Percentiles rank a stretch among this genome's conserved stretches.
phyloP scores from a whole-genome alignment of 2,113 vertebrate species.

The Sorex fumeus region DNA sequence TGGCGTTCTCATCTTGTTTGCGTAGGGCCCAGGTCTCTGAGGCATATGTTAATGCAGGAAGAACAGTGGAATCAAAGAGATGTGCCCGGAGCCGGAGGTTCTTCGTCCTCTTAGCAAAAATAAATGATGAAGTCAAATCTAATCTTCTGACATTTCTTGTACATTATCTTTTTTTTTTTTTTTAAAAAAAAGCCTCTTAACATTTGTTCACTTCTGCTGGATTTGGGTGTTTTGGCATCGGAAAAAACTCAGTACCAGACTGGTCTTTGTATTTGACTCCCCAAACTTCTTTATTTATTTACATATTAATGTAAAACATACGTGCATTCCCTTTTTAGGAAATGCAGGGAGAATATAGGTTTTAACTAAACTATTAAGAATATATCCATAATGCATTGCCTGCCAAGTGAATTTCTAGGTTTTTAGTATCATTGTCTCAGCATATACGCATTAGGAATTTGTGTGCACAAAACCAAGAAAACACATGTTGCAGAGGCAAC shows the following conservation, averaged over 20 bases:
- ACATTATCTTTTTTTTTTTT: not conserved
- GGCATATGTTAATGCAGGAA: no score
- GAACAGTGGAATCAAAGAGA: no score
- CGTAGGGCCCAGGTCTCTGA: no score
- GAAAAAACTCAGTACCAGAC: no score
- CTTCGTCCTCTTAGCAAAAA: no score
- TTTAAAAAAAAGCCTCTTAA: not conserved
- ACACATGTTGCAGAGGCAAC: fast-evolving
- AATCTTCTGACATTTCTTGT: not conserved
- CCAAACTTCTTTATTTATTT: no score
- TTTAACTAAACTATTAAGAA: not conserved
- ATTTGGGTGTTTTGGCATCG: not conserved
- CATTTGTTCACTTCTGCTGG: fast-evolving
- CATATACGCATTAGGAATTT: not conserved
- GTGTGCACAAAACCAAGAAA: not conserved
- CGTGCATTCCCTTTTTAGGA: not conserved
- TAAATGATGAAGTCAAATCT: not conserved
- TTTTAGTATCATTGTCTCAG: not conserved
- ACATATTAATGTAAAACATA: no score
- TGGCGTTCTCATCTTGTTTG: no score
- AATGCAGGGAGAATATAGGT: not conserved
- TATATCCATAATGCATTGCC: not conserved
- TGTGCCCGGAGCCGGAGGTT: no score
- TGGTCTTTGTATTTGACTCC: no score
- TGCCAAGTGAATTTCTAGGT: not conserved